Conservation (phyloP, 2,113 vertebrate genomes). For the Ptychochromis oligacanthus region DNA sequence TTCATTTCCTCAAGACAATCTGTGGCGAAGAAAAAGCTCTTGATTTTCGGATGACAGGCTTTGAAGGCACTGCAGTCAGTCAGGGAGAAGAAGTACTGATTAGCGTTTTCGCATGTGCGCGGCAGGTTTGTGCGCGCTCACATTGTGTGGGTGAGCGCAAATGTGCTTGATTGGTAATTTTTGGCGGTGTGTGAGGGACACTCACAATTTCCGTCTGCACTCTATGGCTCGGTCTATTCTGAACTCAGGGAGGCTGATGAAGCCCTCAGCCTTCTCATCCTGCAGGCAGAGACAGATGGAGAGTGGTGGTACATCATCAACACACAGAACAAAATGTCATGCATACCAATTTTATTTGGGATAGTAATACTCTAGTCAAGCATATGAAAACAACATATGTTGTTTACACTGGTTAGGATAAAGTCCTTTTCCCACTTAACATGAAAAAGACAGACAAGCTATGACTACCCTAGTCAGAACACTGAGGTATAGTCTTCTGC, state of each 20-base stretch:
- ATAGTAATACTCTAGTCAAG: conserved; percentile 20
- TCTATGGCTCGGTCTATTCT: conserved; percentile 90
- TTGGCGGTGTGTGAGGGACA: conserved; percentile 64
- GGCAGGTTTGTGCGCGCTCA: conserved; percentile 6
- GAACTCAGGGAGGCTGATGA: conserved; percentile 93
- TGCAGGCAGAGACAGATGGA: conserved; percentile 74
- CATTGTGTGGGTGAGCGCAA: conserved; percentile 53
- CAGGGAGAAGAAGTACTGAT: conserved; percentile 55
- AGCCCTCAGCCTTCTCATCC: conserved; percentile 92
- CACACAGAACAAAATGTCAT: conserved; percentile 60
- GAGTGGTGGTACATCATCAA: conserved; percentile 56
- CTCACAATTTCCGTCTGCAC: conserved; percentile 92
- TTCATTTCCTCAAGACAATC: conserved; percentile 95
- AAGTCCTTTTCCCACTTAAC: conserved; percentile 11
- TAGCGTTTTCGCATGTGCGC: conserved; percentile 14
- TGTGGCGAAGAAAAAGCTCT: conserved; percentile 93
- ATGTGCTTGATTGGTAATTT: conserved; percentile 73
- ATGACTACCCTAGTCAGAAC: not conserved
- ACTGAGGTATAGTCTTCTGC: not conserved
- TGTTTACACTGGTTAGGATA: conserved; percentile 36
- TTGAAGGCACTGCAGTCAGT: conserved; percentile 86
- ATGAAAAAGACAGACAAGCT: conserved; percentile 9
- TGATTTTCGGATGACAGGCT: conserved; percentile 93
- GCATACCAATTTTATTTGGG: conserved; percentile 41
- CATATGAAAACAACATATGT: conserved; percentile 57